Conservation (phyloP, 2,113 vertebrate genomes). For the Cochlearius cochlearius region DNA sequence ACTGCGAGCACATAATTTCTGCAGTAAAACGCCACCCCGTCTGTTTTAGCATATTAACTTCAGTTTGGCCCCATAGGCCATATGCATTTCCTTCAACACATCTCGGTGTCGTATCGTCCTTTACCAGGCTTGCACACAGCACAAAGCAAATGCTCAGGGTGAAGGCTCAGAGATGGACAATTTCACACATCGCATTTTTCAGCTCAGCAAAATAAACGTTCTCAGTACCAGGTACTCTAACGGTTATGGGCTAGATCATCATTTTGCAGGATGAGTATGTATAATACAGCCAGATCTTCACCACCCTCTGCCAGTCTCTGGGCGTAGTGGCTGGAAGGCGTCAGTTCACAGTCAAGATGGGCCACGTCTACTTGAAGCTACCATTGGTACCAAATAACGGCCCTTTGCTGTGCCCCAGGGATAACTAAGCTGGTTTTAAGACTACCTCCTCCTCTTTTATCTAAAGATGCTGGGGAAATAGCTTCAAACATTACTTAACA, state of each 20-base stretch:
- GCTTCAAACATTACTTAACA: not conserved
- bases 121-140: not conserved
- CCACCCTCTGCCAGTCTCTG: not conserved
- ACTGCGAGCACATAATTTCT: not conserved
- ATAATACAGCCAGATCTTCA: not conserved
- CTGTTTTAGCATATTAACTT: not conserved
- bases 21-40: not conserved
- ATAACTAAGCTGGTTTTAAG: not conserved
- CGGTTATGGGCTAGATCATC: not conserved
- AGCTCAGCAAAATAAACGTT: not conserved
- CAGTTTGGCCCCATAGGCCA: not conserved
- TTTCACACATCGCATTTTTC: not conserved
- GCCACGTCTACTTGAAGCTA: not conserved
- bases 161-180: not conserved
- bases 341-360: not conserved
- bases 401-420: not conserved
- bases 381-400: not conserved
- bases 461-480: not conserved
- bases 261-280: not conserved
- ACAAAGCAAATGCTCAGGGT: not conserved
- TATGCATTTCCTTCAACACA: not conserved
- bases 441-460: not conserved
- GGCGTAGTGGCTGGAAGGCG: not conserved
- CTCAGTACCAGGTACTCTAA: not conserved
- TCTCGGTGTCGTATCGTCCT: fast-evolving